Conservation (phyloP, 2,113 vertebrate genomes). For the Peromyscus californicus region DNA sequence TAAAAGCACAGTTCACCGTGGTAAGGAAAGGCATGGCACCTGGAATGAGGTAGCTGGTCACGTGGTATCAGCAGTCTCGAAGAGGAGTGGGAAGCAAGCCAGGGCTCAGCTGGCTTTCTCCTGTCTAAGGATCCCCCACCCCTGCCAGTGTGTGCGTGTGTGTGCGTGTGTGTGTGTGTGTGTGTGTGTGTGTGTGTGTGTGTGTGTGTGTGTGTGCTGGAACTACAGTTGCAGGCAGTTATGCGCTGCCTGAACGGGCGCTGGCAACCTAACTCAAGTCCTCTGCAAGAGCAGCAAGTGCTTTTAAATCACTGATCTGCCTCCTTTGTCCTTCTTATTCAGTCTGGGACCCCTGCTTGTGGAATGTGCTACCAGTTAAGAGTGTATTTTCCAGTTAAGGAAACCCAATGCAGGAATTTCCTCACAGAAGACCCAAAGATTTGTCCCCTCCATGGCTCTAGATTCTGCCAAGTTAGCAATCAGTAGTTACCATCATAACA, state of each 20-base stretch:
- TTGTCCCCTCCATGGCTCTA: background rate
- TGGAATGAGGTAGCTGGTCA: background rate
- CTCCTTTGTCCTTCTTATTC: background rate
- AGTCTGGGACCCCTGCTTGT: background rate
- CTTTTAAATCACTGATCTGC: background rate
- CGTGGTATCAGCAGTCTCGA: too few relatives aligned
- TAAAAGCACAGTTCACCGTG: background rate
- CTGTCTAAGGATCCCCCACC: background rate
- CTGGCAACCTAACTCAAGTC: background rate
- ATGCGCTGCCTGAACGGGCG: background rate
- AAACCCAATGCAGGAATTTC: background rate
- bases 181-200: background rate
- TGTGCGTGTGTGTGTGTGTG: too few relatives aligned
- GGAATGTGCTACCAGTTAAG: too few relatives aligned
- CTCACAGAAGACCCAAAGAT: background rate
- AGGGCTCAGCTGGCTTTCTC: too few relatives aligned
- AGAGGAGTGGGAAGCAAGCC: background rate
- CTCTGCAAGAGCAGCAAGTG: background rate
- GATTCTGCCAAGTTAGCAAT: background rate
- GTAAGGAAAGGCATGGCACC: background rate
- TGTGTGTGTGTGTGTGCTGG: background rate
- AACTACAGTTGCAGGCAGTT: background rate
- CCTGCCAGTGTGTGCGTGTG: background rate
- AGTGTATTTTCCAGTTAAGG: background rate
- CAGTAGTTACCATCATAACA: background rate